Percentiles rank a stretch among this genome's conserved stretches.
Conservation (phyloP, 2,888 invertebrate species). For the Ophioninae sp. region DNA sequence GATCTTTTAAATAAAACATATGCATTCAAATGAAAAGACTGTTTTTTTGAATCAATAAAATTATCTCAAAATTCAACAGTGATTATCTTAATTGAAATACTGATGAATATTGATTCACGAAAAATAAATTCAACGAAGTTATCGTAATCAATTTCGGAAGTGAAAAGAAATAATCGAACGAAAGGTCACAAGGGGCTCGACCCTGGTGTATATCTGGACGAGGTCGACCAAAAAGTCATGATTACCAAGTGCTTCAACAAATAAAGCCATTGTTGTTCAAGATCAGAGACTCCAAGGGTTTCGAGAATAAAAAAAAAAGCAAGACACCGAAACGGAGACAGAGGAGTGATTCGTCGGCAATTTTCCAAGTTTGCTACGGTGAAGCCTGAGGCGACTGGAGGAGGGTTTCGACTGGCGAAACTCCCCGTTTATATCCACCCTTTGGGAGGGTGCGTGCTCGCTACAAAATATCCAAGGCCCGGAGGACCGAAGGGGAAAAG, state of each 20-base stretch:
- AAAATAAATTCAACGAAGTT: too few species aligned
- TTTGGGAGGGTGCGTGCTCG: slow-evolving; percentile 56
- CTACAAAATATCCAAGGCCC: slow-evolving; percentile 47
- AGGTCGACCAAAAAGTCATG: background rate
- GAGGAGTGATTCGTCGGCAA: slow-evolving; percentile 48
- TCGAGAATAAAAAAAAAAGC: background rate
- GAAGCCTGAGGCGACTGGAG: slow-evolving; percentile 10
- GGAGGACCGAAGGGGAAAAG: slow-evolving; percentile 19
- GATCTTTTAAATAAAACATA: too few species aligned
- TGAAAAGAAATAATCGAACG: background rate
- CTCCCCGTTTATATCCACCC: slow-evolving; percentile 47
- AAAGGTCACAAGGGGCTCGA: background rate
- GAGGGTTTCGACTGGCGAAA: slow-evolving; percentile 9
- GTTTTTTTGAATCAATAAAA: too few species aligned
- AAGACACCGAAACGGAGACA: slow-evolving; percentile 4
- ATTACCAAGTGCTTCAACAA: slow-evolving; percentile 23
- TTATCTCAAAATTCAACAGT: too few species aligned
- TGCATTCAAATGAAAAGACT: too few species aligned
- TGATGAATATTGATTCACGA: too few species aligned
- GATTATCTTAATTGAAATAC: too few species aligned
- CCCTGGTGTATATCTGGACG: background rate
- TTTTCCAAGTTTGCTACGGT: slow-evolving; percentile 43
- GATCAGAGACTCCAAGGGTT: background rate
- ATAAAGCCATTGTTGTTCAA: slow-evolving; percentile 7
- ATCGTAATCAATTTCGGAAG: background rate